These are phyloP conservation scores for Caenorhabditis parvicauda DNA, from an alignment of 2,888 invertebrate genomes.

Conservation along the genomic window DNA sequence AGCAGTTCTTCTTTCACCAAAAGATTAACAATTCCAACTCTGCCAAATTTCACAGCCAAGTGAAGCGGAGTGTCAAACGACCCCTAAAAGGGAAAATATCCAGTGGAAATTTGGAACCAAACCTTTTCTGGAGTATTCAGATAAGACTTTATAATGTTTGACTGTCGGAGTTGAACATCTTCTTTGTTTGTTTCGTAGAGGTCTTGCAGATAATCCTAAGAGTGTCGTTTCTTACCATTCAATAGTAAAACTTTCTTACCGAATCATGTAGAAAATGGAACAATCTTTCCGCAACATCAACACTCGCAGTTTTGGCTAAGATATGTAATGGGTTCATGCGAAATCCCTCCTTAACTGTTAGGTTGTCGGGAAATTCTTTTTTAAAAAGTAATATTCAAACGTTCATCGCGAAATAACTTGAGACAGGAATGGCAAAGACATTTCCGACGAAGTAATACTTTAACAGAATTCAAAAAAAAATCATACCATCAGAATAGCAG, in stretches of 20 bases:
- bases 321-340: conserved; percentile 26
- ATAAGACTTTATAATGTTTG: conserved; percentile 16
- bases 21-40: conserved; percentile 10
- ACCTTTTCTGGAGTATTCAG: conserved; percentile 23
- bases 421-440: no score
- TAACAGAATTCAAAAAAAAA: background rate
- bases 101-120: no score
- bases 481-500: conserved; percentile 19
- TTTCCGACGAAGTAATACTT: background rate
- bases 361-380: no score
- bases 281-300: background rate
- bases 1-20: conserved; percentile 2
- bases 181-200: no score
- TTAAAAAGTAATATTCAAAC: no score
- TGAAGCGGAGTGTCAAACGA: conserved; percentile 20
- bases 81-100: conserved; percentile 2
- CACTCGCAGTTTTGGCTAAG: conserved; percentile 8
- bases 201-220: background rate
- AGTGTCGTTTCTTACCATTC: no score
- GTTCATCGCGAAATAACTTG: no score
- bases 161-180: conserved; percentile 7
- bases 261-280: conserved; percentile 5
- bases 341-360: conserved; percentile 24
- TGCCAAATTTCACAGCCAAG: conserved; percentile 19
- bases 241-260: no score